A percentile compares a stretch with the other conserved stretches of the same genome.
Evolutionary conservation across 2,797 vertebrate species (phyloP).

Genomic region (Karalla daura): DNA sequence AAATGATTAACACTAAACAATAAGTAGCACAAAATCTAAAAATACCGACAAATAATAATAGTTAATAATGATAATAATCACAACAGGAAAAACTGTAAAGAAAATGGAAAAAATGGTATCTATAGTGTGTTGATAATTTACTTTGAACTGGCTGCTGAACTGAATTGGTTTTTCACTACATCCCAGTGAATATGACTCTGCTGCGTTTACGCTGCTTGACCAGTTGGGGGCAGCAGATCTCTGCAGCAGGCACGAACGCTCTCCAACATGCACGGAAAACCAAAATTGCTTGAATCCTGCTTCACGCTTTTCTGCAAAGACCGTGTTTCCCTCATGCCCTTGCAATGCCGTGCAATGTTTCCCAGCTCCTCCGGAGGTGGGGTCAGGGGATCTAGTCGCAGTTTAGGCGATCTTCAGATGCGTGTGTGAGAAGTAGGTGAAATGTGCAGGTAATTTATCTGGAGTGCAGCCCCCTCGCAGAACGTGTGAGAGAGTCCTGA

Average conservation of each 20-base stretch:
- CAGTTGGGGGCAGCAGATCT: slow-evolving; percentile 68
- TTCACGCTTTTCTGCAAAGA: neutral
- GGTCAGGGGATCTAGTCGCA: neutral
- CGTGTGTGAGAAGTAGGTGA: neutral
- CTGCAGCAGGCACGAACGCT: neutral
- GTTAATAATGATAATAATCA: too few relatives aligned
- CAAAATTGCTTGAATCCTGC: neutral
- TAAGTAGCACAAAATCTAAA: too few relatives aligned
- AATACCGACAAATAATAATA: too few relatives aligned
- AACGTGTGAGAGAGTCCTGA: too few relatives aligned
- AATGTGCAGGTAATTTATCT: slow-evolving; percentile 25
- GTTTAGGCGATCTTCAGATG: neutral
- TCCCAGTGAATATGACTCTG: too few relatives aligned
- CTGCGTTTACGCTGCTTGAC: slow-evolving; percentile 7
- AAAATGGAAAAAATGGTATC: too few relatives aligned
- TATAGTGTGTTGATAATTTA: too few relatives aligned
- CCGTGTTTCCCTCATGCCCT: rapidly evolving
- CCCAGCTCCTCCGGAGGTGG: too few relatives aligned
- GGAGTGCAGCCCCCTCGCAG: slow-evolving; percentile 4
- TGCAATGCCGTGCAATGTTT: neutral
- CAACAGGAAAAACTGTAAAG: too few relatives aligned
- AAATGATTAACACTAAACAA: too few relatives aligned
- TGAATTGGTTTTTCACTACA: too few relatives aligned
- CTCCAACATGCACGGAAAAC: neutral
- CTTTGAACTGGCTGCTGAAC: too few relatives aligned